Percentiles rank a stretch among this genome's conserved stretches.
Conservation (phyloP, 2,888 invertebrate species). For the Megastigmus dorsalis region DNA sequence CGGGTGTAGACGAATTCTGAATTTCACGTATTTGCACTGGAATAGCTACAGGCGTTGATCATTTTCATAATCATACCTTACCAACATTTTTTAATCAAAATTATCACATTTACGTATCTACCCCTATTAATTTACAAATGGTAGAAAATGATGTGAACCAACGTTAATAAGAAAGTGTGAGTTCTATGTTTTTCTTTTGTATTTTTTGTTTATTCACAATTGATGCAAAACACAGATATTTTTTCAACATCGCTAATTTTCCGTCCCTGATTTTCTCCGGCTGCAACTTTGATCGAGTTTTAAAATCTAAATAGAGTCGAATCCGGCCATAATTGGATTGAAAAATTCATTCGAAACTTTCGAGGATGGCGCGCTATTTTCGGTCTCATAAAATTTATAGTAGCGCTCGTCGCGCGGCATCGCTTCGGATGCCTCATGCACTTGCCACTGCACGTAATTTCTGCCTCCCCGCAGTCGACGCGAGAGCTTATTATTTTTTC, state of each 20-base stretch:
- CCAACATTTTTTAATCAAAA: no score
- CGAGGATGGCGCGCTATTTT: neutral
- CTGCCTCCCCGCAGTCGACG: neutral
- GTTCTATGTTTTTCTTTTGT: neutral
- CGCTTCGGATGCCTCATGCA: neutral
- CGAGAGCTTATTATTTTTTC: conserved; percentile 13
- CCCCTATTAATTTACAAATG: neutral
- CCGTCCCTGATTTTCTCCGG: neutral
- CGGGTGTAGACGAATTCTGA: no score
- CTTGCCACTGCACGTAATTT: neutral
- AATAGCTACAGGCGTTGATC: no score
- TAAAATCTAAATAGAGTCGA: conserved; percentile 8
- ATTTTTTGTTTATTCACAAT: no score
- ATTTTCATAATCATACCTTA: no score
- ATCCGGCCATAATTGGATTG: conserved; percentile 11
- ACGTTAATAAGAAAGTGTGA: neutral
- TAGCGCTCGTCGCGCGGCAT: neutral
- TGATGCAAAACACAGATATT: neutral
- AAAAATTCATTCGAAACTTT: conserved; percentile 36
- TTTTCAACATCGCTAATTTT: no score
- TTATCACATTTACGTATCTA: no score
- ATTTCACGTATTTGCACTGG: no score
- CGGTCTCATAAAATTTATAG: conserved; percentile 23
- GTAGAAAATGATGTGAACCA: no score
- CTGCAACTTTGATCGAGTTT: conserved; percentile 3